Base-by-base conservation (phyloP, 2,888 invertebrate species). In the Volucella inanis region DNA sequence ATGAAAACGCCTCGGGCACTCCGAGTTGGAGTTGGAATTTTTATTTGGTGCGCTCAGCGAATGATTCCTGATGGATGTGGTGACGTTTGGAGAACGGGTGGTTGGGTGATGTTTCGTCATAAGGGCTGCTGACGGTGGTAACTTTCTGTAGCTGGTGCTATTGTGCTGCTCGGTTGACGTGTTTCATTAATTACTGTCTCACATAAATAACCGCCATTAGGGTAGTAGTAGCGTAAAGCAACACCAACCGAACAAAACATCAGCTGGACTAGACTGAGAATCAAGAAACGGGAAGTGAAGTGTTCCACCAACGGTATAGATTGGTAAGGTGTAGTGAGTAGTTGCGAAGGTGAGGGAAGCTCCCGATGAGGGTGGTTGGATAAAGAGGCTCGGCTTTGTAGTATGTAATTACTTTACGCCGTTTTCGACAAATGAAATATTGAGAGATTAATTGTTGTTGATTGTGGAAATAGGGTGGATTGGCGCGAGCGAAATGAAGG, bases 161-260 rank as follows among this genome's bases (percentile, higher is more conserved):
- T 31, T 31, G 31, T 31, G 77, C 62, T 67, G 55, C 54, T 61
- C 55, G 67, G 80, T 67, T 85, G 84, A 80, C 76, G 80, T 80
- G 75, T 80, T 80, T 76, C 84, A 85, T 85, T 85, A 85, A 85
- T 85, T 85, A 85, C 80, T 85, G 80, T 80, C 84, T 85, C 84
- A 85, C 84, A 85, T 85, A 85, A 85, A 85, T 85, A 85, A 85
- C 84, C 71, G 49, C 84, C 84, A 80, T 85, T 85, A 85, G 80
- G 75, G 62, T 47, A 76, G 64, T 45, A 62, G 54, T 61, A 52
- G 49, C 43, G 47, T 18, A 12, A 12, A 8, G 70, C 15, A 8
- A 11, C 49, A 18, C 22, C 18, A 57, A 8, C 14, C 14, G 31
- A 31, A 52, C 38, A 22, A 43, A 78, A 72, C 71, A 83, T 83